These are phyloP conservation scores for Nebria salina DNA, from an alignment of 2,888 invertebrate species.

Conservation along the genomic window DNA sequence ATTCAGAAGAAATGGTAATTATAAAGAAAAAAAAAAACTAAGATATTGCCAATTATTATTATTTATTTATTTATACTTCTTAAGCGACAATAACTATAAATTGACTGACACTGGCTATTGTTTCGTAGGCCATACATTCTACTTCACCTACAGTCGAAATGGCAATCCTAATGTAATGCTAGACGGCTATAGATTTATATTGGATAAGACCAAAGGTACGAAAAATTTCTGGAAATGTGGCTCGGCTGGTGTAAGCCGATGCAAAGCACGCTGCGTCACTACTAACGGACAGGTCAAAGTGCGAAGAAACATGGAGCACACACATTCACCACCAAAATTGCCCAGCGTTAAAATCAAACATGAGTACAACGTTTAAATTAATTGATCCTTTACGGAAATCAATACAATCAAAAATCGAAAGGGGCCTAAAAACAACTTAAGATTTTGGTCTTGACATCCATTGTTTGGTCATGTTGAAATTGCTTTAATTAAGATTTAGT, in stretches of 20 bases:
- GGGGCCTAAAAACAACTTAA: no score
- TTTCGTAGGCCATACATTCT: constrained; percentile 22
- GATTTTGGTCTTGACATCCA: no score
- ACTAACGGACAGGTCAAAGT: not conserved
- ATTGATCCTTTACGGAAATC: no score
- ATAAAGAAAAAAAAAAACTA: not conserved
- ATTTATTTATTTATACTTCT: not conserved
- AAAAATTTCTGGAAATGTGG: constrained; percentile 55
- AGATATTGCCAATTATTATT: not conserved
- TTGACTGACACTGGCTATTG: no score
- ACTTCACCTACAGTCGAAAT: constrained; percentile 42
- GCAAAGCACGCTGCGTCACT: not conserved
- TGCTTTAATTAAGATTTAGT: no score
- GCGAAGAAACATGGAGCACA: not conserved
- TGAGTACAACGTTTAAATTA: no score
- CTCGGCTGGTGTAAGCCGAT: not conserved
- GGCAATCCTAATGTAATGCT: constrained; percentile 43
- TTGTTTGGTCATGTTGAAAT: no score
- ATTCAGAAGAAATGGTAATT: not conserved
- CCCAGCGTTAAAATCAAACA: not conserved
- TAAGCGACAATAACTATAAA: no score
- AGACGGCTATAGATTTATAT: constrained; percentile 42
- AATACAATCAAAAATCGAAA: no score
- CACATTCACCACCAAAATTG: not conserved
- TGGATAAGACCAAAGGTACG: constrained; percentile 50